Base-by-base conservation (phyloP, 2,113 vertebrate genomes). In the Nematolebias whitei region DNA sequence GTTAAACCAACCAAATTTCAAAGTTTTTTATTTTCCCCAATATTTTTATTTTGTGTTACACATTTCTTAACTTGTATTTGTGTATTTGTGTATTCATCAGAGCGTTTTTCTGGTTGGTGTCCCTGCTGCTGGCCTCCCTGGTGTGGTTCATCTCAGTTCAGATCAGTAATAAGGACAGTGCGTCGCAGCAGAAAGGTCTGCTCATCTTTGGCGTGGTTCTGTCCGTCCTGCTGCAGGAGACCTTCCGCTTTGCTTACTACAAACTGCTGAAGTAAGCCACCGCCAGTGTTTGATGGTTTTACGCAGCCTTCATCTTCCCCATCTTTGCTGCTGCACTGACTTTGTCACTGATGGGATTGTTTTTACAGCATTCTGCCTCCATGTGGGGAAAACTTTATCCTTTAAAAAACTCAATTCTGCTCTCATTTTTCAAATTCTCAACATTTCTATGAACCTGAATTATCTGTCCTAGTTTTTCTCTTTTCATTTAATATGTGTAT, bases 211-310 rank as follows among this genome's bases (percentile, higher is more conserved):
- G 91, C 2, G 92, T 90, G 60, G 73, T 95, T 49, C 77, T 94
- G 51, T 94, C 91, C 2, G 85, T 95, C 57, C 70, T 94, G 63
- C 89, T 93, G 26, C 91, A 93, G 83, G 91, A 95, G 55, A 63
- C 85, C 18, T 94, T 95, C 76, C 64, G 71, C 49, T 94, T 94
- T 50, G 92, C 84, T 22, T 94, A 87, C 50, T 88, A 92, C 52
- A 94, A 85, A 69, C 80, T 95, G 74, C 71, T 93, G 20, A 95
- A 95, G 93, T 94, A 87, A 94, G 91, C 52, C 19, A 0, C n/a
- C 0, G 43, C n/a, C 26, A 35, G 5, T 2, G 32, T 35, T 35
- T 35, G 32, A 35, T 35, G 32, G 32, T 35, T 35, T 35, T 35
- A 35, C 32, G 10, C 40, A 15, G 35, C 15, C 10, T 13, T 19